Percentiles rank a stretch among this genome's conserved stretches.
These are phyloP conservation scores for Drosophila kuntzei DNA, from an alignment of 2,888 invertebrate genomes.

Conservation along the genomic window DNA sequence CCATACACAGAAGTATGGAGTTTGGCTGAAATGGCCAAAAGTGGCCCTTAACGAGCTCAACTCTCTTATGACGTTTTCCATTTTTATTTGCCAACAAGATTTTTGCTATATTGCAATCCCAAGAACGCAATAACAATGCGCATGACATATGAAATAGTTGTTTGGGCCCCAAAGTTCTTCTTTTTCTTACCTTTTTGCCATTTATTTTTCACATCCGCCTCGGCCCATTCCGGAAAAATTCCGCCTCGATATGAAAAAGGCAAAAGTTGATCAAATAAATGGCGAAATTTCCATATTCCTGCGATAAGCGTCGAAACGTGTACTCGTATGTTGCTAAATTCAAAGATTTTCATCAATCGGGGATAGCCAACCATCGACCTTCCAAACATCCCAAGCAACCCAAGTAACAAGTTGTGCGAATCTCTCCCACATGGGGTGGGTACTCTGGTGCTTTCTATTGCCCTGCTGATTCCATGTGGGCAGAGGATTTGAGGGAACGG, in stretches of 20 bases:
- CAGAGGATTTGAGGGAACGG: background rate
- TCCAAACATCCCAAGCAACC: slow-evolving; percentile 16
- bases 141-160: slow-evolving; percentile 78
- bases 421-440: slow-evolving; percentile 41
- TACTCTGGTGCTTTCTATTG: slow-evolving; percentile 8
- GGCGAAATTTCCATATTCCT: slow-evolving; percentile 78
- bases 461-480: slow-evolving; percentile 6
- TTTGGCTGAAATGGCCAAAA: slow-evolving; percentile 15
- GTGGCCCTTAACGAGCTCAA: slow-evolving; percentile 29
- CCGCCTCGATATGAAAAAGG: slow-evolving; percentile 69
- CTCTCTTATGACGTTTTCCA: slow-evolving; percentile 44
- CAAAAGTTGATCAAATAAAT: slow-evolving; percentile 81
- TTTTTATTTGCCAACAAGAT: slow-evolving; percentile 78
- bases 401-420: slow-evolving; percentile 74
- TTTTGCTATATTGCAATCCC: slow-evolving; percentile 72
- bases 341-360: slow-evolving; percentile 76
- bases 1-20: slow-evolving; percentile 5
- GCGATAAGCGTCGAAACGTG: slow-evolving; percentile 75
- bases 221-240: slow-evolving; percentile 7
- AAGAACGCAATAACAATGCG: slow-evolving; percentile 48
- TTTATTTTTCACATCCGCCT: slow-evolving; percentile 59
- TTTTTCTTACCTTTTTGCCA: slow-evolving; percentile 70
- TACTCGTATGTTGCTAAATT: slow-evolving; percentile 35
- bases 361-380: slow-evolving; percentile 31
- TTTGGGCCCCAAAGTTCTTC: slow-evolving; percentile 18